Conservation (phyloP, 2,113 vertebrate species). For the Corythornis vintsioides region DNA sequence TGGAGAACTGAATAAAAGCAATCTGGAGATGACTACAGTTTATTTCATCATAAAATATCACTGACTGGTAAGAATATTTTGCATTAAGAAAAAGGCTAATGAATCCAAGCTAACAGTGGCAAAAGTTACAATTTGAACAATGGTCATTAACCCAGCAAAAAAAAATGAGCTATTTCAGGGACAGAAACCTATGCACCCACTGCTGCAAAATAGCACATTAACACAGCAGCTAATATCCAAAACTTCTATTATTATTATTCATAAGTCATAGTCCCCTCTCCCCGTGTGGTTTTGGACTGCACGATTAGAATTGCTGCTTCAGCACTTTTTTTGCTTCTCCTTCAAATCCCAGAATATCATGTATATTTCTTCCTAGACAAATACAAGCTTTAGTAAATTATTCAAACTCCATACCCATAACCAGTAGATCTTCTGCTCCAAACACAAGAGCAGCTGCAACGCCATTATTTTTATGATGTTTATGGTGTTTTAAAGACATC, state of each 20-base stretch:
- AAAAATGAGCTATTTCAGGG: background rate
- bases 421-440: background rate
- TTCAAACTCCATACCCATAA: background rate
- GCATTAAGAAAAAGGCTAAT: background rate
- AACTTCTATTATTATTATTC: background rate
- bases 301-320: background rate
- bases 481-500: background rate
- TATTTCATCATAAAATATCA: background rate
- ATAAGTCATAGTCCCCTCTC: background rate
- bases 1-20: background rate
- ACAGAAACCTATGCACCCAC: background rate
- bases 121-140: background rate
- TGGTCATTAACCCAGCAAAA: background rate
- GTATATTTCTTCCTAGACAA: background rate
- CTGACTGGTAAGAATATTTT: background rate
- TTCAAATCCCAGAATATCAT: background rate
- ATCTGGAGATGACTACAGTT: background rate
- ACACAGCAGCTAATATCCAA: background rate
- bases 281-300: background rate
- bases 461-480: background rate
- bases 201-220: background rate
- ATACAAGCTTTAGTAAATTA: background rate
- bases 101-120: background rate
- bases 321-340: background rate
- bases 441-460: background rate